Base-by-base conservation (phyloP, 1,140 invertebrate species). In the Drusus annulatus region DNA sequence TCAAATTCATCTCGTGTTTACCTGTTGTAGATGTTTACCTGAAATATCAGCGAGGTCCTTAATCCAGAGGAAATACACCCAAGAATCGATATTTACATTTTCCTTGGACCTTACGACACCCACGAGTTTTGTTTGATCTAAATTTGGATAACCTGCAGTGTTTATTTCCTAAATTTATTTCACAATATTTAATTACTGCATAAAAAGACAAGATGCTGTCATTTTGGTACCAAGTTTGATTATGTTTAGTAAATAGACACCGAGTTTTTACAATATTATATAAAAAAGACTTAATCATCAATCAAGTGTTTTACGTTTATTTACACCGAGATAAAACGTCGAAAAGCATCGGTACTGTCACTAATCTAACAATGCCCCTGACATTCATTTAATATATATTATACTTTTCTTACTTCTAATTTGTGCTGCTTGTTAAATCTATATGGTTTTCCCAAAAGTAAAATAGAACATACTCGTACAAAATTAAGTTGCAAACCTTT, bases 181-280 rank as follows among this genome's bases (percentile, higher is more conserved):
- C 36, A 45, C 36, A 45, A 45, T 45, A 45, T 45, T 45, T 45
- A n/a, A 45, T 45, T 45, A 45, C 36, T 45, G 36, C 36, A 45
- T 13, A 45, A 45, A 31, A 58, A 58, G 71, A 75, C n/a, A 75
- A 75, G 71, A 75, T 58, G 71, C 71, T 75, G 19, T 17, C 71
- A 56, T n/a, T n/a, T 5, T 25, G 52, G 50, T 51, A 71, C 68
- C 68, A 71, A 51, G 21, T 51, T 71, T 25, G 23, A 36, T 31
- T 68, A 23, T 75, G 36, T 73, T 17, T 50, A 28, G 17, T 56
- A 58, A 75, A 75, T 75, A 75, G 73, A 75, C 73, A 75, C 54
- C 31, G 25, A 75, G 16, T 58, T 75, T 75, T 75, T 75, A 75
- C 73, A 75, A 75, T 58, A 31, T 75, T 75, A 75, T 45, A 69